Evolutionary conservation across 2,113 vertebrate species (phyloP), one percentile per base, ranked within the genome.

Genomic region (Elgaria multicarinata): DNA sequence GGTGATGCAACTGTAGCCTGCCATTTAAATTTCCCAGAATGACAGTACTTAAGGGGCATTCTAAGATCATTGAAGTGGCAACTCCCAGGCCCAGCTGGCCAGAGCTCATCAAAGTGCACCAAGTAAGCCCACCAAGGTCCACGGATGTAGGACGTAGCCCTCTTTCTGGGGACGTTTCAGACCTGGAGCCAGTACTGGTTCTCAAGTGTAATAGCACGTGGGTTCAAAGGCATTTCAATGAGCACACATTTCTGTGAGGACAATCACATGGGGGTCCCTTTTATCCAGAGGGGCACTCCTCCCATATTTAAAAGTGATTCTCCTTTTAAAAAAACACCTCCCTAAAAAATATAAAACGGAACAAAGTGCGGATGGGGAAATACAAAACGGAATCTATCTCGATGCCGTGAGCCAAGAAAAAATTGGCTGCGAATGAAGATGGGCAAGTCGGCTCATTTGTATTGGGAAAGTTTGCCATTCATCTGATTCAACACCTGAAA

Each of bases 401-500:
- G 86, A 3, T 67, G 58, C 62, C 22, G 74, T 85, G 69, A 93
- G 6, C 67, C 74, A 77, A 42, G 72, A 86, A 84, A 88, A 71
- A 92, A 28, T 90, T 95, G 79, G 50, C 85, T 94, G 3, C 5
- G 1, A 92, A 90, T 92, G 77, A 86, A 91, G 42, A 72, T 78
- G 39, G 39, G 14, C 89, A 91, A 39, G n/a, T 94, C 94, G 77
- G 87, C 53, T 92, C 75, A 53, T 94, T 33, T 92, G 0, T 87
- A 62, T 90, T 93, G 18, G 87, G 93, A 90, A 72, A 95, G 91
- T 81, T 69, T 13, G 2, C 0, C 0, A 83, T 91, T 94, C 91
- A 53, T 42, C 71, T 95, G 44, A 20, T 85, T 85, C 79, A 77
- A 89, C 87, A 92, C 74, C 39, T 50, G 89, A 89, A 94, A 94